Percentiles rank a stretch among this genome's conserved stretches.
Conservation (phyloP, 2,113 vertebrate species). For the Neolamprologus sp. region DNA sequence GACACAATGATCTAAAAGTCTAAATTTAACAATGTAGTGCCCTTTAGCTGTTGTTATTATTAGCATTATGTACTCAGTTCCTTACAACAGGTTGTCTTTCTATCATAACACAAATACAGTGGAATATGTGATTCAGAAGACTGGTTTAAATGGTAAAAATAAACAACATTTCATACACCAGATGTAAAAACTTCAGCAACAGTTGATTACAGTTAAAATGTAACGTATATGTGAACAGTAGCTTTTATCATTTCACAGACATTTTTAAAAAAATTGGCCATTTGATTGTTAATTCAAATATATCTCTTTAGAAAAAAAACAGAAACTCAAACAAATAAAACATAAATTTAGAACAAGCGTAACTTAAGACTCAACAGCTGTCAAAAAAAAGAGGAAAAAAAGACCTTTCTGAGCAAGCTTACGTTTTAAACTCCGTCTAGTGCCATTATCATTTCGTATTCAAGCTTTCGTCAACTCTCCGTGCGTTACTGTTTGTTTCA, state of each 20-base stretch:
- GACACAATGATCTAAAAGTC: not conserved
- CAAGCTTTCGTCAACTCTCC: not conserved
- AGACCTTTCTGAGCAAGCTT: not conserved
- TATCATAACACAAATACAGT: not conserved
- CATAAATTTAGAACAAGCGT: not conserved
- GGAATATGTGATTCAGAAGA: not conserved
- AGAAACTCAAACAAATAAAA: not conserved
- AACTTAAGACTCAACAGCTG: not conserved
- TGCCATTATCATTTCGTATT: not conserved
- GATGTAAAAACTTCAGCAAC: slow-evolving; percentile 3
- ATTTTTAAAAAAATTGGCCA: not conserved
- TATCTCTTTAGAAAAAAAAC: not conserved
- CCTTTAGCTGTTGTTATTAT: not conserved
- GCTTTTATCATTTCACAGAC: not conserved
- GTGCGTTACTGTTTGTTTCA: not conserved
- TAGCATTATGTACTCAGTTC: not conserved
- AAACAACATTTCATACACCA: slow-evolving; percentile 2
- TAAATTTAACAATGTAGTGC: not conserved
- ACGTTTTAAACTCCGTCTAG: not conserved
- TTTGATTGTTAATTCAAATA: not conserved
- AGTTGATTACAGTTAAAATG: not conserved
- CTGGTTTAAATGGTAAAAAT: not conserved
- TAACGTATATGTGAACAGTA: slow-evolving; percentile 1
- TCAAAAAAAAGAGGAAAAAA: not conserved
- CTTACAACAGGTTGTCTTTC: not conserved